These are phyloP conservation scores for western clawed frog (Xenopus tropicalis) DNA, from an alignment of 2,113 vertebrate species.

Conservation along the genomic window UCB_Xtro_10.0 CM004452.2:26319001-26319500, in stretches of 20 bases:
- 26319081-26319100: too few species aligned
- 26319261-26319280: not conserved
- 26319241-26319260: conserved; percentile 34
- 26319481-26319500: conserved; percentile 36
- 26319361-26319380: conserved; percentile 39
- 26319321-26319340: conserved; percentile 39
- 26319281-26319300: conserved; percentile 14
- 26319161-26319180: not conserved
- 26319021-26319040: too few species aligned
- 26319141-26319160: not conserved
- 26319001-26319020: too few species aligned
- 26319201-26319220: conserved; percentile 27
- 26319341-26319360: conserved; percentile 42
- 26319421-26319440: conserved; percentile 41
- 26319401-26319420: conserved; percentile 35
- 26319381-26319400: conserved; percentile 23
- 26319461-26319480: conserved; percentile 40
- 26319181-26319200: conserved; percentile 19
- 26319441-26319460: conserved; percentile 40
- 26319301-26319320: conserved; percentile 43
- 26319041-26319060: too few species aligned
- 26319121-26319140: too few species aligned
- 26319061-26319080: too few species aligned
- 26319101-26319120: too few species aligned
- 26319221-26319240: conserved; percentile 43